Percentiles rank a stretch among this genome's conserved stretches.
Conservation (phyloP, 2,797 vertebrate species). For the Hoplostethus mediterraneus region DNA sequence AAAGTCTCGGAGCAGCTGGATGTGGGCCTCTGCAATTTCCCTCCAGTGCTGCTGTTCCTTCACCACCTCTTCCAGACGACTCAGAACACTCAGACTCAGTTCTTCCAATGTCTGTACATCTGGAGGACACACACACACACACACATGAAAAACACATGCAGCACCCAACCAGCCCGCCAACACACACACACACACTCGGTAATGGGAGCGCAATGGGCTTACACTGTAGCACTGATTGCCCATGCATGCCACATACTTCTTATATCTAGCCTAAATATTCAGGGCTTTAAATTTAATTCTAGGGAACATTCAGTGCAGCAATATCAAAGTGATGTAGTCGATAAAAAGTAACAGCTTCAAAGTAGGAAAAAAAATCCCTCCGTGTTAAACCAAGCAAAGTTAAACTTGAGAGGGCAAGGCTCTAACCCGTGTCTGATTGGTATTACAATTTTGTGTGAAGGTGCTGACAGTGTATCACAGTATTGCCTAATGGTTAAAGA, state of each 20-base stretch:
- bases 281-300: neutral
- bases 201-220: conserved; percentile 1
- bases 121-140: conserved; percentile 68
- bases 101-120: conserved; percentile 89
- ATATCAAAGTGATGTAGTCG: neutral
- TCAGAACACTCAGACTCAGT: conserved; percentile 85
- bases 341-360: neutral
- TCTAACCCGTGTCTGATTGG: neutral
- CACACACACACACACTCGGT: conserved; percentile 27
- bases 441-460: neutral
- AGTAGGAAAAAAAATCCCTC: neutral
- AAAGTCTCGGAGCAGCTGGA: conserved; percentile 87
- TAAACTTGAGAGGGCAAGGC: neutral
- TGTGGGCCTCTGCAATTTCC: conserved; percentile 84
- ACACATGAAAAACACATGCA: conserved; percentile 36
- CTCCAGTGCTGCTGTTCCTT: conserved; percentile 83
- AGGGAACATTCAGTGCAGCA: neutral
- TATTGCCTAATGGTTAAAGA: too few species aligned
- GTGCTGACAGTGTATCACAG: neutral
- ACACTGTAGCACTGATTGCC: conserved; percentile 32
- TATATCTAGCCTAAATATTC: conserved; percentile 7
- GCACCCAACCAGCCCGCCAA: conserved; percentile 16
- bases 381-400: conserved; percentile 8
- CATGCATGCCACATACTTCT: conserved; percentile 8
- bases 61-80: conserved; percentile 85